Conservation (phyloP, 53 echinoderm and acorn worm genomes). For the Hippasteria phrygiana region DNA sequence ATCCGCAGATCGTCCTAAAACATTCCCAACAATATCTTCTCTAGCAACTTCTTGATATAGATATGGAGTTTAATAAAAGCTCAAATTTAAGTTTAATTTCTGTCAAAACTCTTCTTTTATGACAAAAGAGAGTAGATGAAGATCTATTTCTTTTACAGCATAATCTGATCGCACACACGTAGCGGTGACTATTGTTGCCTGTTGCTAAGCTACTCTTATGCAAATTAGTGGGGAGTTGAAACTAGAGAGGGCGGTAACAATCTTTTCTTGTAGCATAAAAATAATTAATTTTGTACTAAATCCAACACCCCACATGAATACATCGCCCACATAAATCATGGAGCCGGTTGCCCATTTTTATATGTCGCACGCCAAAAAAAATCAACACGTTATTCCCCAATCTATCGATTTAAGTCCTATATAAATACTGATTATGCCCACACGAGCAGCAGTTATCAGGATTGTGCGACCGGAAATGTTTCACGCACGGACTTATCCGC, state of each 20-base stretch:
- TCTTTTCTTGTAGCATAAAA: not conserved
- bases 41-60: not conserved
- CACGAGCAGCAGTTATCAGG: too few species aligned
- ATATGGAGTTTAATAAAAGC: not conserved
- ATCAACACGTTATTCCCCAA: too few species aligned
- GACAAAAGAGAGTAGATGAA: not conserved
- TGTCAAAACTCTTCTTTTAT: not conserved
- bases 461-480: too few species aligned
- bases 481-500: too few species aligned
- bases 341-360: too few species aligned
- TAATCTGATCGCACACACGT: not conserved
- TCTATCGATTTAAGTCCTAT: too few species aligned
- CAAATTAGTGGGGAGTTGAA: not conserved
- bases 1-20: slow-evolving; percentile 35
- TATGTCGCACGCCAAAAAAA: too few species aligned
- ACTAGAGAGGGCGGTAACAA: slow-evolving; percentile 48
- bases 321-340: too few species aligned
- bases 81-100: not conserved
- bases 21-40: not conserved
- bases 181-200: slow-evolving; percentile 21
- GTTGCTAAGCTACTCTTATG: slow-evolving; percentile 70
- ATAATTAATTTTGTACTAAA: not conserved
- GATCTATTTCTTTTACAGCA: not conserved
- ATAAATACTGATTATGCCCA: too few species aligned
- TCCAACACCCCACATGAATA: too few species aligned